Evolutionary conservation across 2,113 vertebrate species (phyloP).

Genomic region (Martes martes): DNA sequence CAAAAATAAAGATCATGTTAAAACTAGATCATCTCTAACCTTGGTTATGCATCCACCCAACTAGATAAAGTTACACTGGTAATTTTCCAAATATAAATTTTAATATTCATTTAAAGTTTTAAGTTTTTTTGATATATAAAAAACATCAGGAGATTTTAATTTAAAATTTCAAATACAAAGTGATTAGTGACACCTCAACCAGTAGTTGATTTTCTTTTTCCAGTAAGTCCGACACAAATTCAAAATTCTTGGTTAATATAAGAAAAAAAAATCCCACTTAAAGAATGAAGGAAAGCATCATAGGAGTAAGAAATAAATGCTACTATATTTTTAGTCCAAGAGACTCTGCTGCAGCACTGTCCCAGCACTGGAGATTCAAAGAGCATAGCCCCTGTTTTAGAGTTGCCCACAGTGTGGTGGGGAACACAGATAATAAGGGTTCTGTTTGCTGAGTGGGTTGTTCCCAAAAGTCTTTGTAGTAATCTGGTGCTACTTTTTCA

Average conservation of each 20-base stretch:
- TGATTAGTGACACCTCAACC: neutral
- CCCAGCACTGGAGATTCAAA: neutral
- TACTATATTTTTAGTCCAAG: neutral
- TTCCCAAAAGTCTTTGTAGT: neutral
- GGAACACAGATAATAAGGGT: neutral
- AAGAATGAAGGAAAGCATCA: neutral
- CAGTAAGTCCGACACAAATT: neutral
- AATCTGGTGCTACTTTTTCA: neutral
- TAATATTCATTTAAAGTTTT: neutral
- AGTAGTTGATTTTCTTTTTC: neutral
- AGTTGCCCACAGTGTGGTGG: neutral
- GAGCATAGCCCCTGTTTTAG: neutral
- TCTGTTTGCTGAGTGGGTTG: neutral
- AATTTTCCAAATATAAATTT: slow-evolving; percentile 24
- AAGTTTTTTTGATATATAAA: neutral
- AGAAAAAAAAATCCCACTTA: neutral
- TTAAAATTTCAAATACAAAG: neutral
- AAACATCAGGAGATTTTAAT: neutral
- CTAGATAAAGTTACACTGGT: neutral
- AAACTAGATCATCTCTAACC: slow-evolving; percentile 21
- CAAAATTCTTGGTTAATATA: neutral
- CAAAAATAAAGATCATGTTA: neutral
- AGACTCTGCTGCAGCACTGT: neutral
- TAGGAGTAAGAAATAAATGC: neutral
- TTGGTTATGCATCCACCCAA: neutral